Conservation (phyloP, 1,140 invertebrate species). For the Drosophila pachea region DNA sequence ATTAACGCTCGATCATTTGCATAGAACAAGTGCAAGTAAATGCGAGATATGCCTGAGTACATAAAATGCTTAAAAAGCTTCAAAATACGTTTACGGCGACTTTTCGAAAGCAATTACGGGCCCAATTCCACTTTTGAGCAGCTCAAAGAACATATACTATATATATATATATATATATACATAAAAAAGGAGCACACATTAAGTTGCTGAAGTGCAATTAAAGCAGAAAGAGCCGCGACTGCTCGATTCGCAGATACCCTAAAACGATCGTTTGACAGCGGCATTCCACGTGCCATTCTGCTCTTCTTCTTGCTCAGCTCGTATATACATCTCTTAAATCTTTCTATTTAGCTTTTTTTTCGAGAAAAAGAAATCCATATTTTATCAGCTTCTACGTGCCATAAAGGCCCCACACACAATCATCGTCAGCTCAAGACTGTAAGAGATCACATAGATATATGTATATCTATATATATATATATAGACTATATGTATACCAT, state of each 20-base stretch:
- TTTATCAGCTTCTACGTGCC: background rate
- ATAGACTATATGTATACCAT: too few species aligned
- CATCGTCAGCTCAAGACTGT: background rate
- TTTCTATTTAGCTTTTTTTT: background rate
- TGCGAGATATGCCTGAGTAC: background rate
- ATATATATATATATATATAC: too few species aligned
- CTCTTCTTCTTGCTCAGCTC: background rate
- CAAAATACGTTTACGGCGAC: background rate
- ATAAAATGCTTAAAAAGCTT: background rate
- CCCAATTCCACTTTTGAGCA: background rate
- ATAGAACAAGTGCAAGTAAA: slow-evolving; percentile 1
- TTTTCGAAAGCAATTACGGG: slow-evolving; percentile 43
- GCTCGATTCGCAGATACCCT: slow-evolving; percentile 5
- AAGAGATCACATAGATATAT: slow-evolving; percentile 6
- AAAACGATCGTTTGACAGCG: background rate
- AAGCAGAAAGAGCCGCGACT: background rate
- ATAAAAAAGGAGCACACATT: slow-evolving; percentile 7
- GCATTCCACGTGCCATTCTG: background rate
- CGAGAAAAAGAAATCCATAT: too few species aligned
- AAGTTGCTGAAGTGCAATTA: slow-evolving; percentile 12
- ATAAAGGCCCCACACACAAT: background rate
- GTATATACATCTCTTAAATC: background rate
- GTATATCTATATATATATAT: background rate
- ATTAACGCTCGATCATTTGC: slow-evolving; percentile 41
- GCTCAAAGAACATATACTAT: slow-evolving; percentile 12